Conservation (phyloP, 2,797 vertebrate genomes). For the Limnodromus scolopaceus region DNA sequence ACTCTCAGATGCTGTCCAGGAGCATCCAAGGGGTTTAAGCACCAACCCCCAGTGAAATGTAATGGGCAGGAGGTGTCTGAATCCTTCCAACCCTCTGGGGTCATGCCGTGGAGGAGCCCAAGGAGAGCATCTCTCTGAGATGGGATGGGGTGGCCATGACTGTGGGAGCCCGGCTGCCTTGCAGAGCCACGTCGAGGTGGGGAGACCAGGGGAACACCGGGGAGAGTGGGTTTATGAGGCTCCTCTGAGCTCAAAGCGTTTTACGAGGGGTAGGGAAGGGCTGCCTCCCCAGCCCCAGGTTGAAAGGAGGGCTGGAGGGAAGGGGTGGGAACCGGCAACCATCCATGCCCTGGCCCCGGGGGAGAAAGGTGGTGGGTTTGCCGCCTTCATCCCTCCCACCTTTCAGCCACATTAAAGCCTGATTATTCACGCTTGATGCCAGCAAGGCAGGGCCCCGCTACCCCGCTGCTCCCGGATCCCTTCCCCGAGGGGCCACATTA, state of each 20-base stretch:
- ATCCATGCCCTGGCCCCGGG: not conserved
- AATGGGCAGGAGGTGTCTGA: not conserved
- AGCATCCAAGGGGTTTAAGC: not conserved
- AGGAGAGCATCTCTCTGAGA: not conserved
- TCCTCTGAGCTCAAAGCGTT: conserved; percentile 19
- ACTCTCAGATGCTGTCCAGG: not conserved
- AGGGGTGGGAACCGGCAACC: not conserved
- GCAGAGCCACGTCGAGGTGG: fast-evolving
- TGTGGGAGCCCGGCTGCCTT: fast-evolving
- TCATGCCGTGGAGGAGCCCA: not conserved
- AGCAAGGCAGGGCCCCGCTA: not conserved
- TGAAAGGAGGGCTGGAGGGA: conserved; percentile 39
- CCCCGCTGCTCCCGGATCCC: conserved; percentile 16
- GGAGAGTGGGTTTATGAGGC: not conserved
- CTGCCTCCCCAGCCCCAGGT: not conserved
- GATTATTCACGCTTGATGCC: conserved; percentile 52
- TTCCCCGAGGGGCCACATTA: conserved; percentile 38
- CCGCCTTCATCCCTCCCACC: conserved; percentile 47
- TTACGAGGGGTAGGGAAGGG: not conserved
- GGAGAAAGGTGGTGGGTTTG: not conserved
- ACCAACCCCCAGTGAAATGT: not conserved
- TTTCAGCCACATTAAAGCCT: conserved; percentile 62
- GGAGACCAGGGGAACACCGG: fast-evolving
- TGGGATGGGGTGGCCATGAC: too few species aligned
- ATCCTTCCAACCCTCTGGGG: not conserved